Evolutionary conservation across 2,113 vertebrate genomes (phyloP).

Genomic region (Phocoena sinus): DNA sequence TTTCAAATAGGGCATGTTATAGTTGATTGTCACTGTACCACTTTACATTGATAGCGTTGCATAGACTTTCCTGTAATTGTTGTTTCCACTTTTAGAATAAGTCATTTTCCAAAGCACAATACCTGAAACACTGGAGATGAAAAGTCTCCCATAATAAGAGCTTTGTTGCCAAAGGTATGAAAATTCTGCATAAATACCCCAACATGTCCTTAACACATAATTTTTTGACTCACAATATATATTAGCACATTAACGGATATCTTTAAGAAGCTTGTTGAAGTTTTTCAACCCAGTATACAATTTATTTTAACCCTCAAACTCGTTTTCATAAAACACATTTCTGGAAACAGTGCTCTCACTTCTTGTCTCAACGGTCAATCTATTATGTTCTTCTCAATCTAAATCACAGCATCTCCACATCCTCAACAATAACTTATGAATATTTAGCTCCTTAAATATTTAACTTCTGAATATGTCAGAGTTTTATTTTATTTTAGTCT

Average conservation of each 20-base stretch:
- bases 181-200: neutral
- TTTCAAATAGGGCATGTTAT: neutral
- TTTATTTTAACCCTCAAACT: neutral
- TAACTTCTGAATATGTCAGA: neutral
- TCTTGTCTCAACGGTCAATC: neutral
- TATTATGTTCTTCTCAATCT: neutral
- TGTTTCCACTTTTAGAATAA: neutral
- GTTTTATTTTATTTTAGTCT: neutral
- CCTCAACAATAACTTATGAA: neutral
- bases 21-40: neutral
- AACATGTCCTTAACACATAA: neutral
- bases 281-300: neutral
- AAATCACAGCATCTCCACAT: neutral
- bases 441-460: neutral
- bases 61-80: neutral
- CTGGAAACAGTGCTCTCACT: neutral
- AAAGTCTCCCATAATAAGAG: neutral
- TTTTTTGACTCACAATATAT: neutral
- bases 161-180: neutral
- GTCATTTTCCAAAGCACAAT: neutral
- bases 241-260: neutral
- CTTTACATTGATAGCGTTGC: neutral
- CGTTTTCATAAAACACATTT: neutral
- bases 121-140: neutral
- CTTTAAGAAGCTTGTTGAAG: neutral